These are phyloP conservation scores for Perca flavescens DNA, from an alignment of 2,113 vertebrate genomes.

Conservation along the genomic window DNA sequence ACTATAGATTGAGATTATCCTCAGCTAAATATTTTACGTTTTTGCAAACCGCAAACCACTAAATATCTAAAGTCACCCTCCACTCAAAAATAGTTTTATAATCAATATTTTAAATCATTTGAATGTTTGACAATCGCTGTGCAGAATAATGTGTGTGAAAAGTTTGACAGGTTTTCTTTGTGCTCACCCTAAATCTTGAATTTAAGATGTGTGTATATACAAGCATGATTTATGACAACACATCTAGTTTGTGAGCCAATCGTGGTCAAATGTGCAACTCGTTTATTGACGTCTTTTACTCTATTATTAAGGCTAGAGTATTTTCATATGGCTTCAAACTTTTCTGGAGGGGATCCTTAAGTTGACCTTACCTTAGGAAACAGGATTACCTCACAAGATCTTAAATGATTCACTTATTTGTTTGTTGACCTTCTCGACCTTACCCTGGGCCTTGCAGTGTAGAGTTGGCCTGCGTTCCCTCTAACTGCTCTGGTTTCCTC, in stretches of 20 bases:
- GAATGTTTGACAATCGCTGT: not conserved
- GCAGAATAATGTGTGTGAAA: no score
- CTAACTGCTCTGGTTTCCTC: constrained; percentile 23
- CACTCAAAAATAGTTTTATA: no score
- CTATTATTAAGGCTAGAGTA: not conserved
- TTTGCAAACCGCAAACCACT: not conserved
- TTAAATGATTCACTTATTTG: constrained; percentile 44
- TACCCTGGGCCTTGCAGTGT: constrained; percentile 15
- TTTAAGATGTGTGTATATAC: not conserved
- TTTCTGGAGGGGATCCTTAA: constrained; percentile 2
- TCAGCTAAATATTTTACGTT: not conserved
- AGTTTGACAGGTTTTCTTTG: not conserved
- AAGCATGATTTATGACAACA: constrained; percentile 2
- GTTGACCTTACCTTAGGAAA: constrained; percentile 32
- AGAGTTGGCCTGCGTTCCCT: constrained; percentile 33
- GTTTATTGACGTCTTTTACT: not conserved
- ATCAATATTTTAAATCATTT: not conserved
- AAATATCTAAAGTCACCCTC: not conserved
- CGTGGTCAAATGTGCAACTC: not conserved
- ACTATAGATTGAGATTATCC: not conserved
- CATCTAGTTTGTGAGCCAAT: not conserved
- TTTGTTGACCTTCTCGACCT: constrained; percentile 56
- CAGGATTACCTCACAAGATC: constrained; percentile 44
- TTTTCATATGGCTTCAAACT: not conserved
- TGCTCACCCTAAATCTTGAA: constrained; percentile 1